phyloP scores from a whole-genome alignment of 2,113 vertebrate genomes.

The Coregonus clupeaformis region DNA sequence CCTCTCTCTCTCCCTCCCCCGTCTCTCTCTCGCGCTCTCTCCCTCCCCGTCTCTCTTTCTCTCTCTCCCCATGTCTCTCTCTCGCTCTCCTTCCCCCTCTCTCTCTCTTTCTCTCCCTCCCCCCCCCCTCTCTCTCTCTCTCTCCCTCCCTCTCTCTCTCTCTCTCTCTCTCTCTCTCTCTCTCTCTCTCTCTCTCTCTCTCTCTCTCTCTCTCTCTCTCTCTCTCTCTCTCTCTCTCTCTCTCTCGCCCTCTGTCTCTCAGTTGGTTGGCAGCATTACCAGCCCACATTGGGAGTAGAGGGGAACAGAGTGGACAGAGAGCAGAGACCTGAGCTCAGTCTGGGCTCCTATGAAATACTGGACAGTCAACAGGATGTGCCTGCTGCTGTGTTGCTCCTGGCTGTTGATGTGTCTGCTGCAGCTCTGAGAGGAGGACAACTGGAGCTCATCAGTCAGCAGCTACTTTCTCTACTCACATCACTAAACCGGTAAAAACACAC shows the following conservation, averaged over 20 bases:
- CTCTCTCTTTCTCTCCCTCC: no score
- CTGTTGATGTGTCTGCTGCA: constrained; percentile 70
- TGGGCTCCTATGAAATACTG: constrained; percentile 76
- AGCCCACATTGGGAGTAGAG: constrained; percentile 63
- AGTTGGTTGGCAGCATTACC: constrained; percentile 77
- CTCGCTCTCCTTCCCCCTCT: no score
- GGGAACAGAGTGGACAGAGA: constrained; percentile 63
- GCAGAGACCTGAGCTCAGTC: constrained; percentile 68
- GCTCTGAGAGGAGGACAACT: constrained; percentile 71
- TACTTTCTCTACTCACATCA: constrained; percentile 58
- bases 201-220: neutral
- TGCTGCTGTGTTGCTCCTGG: constrained; percentile 69
- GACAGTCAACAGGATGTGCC: constrained; percentile 52
- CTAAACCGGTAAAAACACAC: constrained; percentile 55
- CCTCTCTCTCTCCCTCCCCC: no score
- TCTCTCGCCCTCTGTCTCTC: neutral
- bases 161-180: neutral
- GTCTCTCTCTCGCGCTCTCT: no score
- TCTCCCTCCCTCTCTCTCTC: neutral
- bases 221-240: neutral
- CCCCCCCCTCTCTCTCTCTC: neutral
- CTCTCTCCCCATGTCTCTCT: neutral
- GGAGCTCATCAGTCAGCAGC: constrained; percentile 65
- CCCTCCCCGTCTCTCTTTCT: neutral
- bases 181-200: neutral